Base-by-base conservation (phyloP, 2,113 vertebrate genomes). In the Sander lucioperca region DNA sequence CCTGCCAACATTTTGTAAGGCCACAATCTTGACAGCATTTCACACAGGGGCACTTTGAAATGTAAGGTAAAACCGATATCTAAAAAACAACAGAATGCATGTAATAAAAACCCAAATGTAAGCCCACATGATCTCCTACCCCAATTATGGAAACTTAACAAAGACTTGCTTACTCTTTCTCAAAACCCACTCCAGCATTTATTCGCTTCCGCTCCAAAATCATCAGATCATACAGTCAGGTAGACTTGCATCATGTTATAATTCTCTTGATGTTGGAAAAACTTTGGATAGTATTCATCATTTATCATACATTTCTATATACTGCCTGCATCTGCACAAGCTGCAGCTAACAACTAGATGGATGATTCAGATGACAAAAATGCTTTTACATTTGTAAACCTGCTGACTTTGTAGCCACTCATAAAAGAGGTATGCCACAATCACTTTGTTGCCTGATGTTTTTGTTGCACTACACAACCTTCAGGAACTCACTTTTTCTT, bases 1-100 rank as follows among this genome's bases (percentile, higher is more conserved):
- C 59, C 86, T 82, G 88, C 84, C 90, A 85, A 81, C 72, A 47
- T 86, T 87, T 67, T 72, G 51, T 70, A 30, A 73, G 69, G 62
- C 79, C 62, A 51, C 39, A 25, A 27, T 83, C 64, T 78, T 69
- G 69, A 43, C 77, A 77, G 78, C 64, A 68, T 89, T 82, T 65
- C 45, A 63, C 54, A 50, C 85, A 88, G 89, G 73, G 91, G 87
- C 71, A 72, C 83, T 80, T 78, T 83, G 47, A 59, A 91, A 79
- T 64, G 33, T 1, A 58, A 69, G 47, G 25, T 82, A 66, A 87
- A 91, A 87, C 58, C 1, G 33, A 82, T 79, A 81, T 73, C 59
- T 80, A 81, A 80, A 88, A 75, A 89, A 83, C 64, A 66, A 75
- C 79, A 50, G 63, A 83, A 88, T 66, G 62, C 45, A 73, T 74